Percentiles rank a stretch among this genome's conserved stretches.
Conservation (phyloP, 2,113 vertebrate genomes). For the Carlito syrichta region DNA sequence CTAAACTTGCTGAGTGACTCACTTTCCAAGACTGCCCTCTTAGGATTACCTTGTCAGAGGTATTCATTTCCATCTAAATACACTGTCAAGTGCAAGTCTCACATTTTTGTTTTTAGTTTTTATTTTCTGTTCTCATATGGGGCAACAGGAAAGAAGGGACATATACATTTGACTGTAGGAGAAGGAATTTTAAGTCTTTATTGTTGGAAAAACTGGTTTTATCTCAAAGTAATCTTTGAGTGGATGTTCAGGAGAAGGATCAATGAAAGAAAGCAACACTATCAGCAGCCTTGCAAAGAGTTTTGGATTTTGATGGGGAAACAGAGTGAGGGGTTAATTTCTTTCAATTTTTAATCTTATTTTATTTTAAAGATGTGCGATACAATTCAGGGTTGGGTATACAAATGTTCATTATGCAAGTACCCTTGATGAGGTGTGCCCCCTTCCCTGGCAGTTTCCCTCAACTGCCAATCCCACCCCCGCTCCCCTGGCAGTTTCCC, state of each 20-base stretch:
- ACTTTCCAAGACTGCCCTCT: background rate
- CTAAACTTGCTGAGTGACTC: background rate
- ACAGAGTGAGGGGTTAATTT: background rate
- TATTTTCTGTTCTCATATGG: background rate
- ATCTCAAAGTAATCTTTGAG: conserved; percentile 19
- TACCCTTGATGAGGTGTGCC: no score
- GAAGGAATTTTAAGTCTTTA: conserved; percentile 29
- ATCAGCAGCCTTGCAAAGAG: background rate
- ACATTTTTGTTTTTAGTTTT: conserved; percentile 22
- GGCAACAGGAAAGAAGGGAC: background rate
- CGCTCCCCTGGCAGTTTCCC: no score
- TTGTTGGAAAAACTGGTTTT: conserved; percentile 4
- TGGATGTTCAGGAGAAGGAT: background rate
- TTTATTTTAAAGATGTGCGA: no score
- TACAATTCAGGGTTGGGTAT: no score
- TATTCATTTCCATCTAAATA: conserved; percentile 26
- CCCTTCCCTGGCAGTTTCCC: no score
- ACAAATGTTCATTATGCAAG: no score
- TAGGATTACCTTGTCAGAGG: background rate
- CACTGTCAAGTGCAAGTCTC: background rate
- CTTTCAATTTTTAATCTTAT: no score
- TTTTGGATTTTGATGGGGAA: background rate
- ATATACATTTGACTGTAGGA: background rate
- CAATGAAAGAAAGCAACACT: background rate
- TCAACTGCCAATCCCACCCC: no score